Evolutionary conservation across 2,113 vertebrate species (phyloP).

Genomic region (Poeciliopsis retropinna): DNA sequence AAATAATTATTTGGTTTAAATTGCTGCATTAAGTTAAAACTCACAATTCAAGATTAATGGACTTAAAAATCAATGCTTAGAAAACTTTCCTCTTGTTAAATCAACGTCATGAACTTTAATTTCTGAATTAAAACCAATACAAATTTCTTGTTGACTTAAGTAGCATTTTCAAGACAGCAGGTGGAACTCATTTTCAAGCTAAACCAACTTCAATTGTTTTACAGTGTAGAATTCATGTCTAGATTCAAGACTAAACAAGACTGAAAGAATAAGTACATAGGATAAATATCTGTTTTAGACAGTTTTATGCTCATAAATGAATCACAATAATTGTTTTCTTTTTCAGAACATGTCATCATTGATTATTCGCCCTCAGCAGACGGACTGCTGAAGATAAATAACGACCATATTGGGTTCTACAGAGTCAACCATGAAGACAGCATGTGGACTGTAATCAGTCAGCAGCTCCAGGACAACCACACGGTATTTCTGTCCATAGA

Average conservation of each 20-base stretch:
- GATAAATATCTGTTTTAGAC: background rate
- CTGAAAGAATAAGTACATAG: background rate
- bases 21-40: too few species aligned
- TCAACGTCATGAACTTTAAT: too few species aligned
- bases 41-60: too few species aligned
- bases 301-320: background rate
- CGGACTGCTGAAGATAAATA: slow-evolving; percentile 84
- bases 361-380: slow-evolving; percentile 40
- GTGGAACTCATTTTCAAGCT: too few species aligned
- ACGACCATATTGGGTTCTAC: slow-evolving; percentile 91
- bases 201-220: too few species aligned
- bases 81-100: too few species aligned
- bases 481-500: slow-evolving; percentile 60
- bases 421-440: slow-evolving; percentile 86
- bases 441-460: slow-evolving; percentile 80
- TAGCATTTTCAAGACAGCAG: too few species aligned
- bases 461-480: slow-evolving; percentile 65
- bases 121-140: too few species aligned
- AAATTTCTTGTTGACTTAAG: too few species aligned
- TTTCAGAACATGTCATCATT: slow-evolving; percentile 75
- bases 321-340: background rate
- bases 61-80: too few species aligned
- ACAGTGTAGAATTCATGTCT: too few species aligned
- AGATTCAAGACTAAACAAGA: background rate
- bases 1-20: too few species aligned